A percentile compares a stretch with the other conserved stretches of the same genome.
These are phyloP conservation scores for Diarsia mendica DNA, from an alignment of 2,888 invertebrate genomes.

Conservation along the genomic window DNA sequence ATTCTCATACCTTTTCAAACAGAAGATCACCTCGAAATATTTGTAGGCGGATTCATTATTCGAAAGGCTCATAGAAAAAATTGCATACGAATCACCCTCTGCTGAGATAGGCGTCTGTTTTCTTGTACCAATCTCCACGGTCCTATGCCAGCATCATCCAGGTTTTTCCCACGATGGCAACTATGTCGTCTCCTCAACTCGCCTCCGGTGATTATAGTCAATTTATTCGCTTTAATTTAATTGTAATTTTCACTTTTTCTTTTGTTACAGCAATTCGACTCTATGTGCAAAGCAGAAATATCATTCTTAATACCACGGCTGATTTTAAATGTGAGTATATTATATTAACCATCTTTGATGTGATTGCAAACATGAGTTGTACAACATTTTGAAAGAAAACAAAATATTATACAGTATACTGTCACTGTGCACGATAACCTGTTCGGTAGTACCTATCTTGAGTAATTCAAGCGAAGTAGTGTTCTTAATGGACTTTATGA, in stretches of 20 bases:
- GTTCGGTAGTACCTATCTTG: conserved; percentile 1
- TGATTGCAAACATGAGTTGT: neutral
- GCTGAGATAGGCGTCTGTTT: no score
- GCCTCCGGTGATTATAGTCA: neutral
- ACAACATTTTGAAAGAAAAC: neutral
- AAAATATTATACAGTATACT: neutral
- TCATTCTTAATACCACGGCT: conserved; percentile 93
- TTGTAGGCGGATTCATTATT: no score
- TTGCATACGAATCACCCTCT: neutral
- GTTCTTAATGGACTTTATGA: neutral
- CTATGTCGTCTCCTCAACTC: no score
- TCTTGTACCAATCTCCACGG: no score
- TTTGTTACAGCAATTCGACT: conserved; percentile 94
- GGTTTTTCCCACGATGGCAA: no score
- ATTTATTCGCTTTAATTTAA: neutral
- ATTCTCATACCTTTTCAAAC: neutral
- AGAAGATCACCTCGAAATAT: neutral
- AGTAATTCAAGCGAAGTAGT: neutral
- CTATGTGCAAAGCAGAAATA: conserved; percentile 94
- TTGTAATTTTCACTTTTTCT: conserved; percentile 22
- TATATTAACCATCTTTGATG: conserved; percentile 67
- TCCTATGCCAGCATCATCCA: no score
- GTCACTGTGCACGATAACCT: neutral
- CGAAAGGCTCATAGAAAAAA: neutral
- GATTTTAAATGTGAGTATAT: conserved; percentile 93